Evolutionary conservation across 2,797 vertebrate species (phyloP), one percentile per base, ranked within the genome.

Genomic region (Florisuga fusca): DNA sequence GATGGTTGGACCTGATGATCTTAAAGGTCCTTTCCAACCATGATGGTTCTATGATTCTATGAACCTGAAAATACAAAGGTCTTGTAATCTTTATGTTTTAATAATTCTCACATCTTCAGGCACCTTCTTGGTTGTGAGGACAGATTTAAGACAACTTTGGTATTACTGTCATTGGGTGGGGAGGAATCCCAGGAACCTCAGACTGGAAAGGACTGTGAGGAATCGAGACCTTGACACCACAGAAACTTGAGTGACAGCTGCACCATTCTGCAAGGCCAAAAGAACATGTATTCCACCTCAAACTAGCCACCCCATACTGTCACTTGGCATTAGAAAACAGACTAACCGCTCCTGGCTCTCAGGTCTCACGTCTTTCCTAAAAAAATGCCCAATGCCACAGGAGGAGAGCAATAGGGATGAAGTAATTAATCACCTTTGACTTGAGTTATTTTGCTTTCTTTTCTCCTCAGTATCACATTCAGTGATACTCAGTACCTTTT

Each of bases 51-150:
- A 36, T 36, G 36, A 36, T 36, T 36, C 36, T 36, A 36, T 36
- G 36, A 87, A 51, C 61, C 14, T 64, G 54, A 54, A 92, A 87
- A 87, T 53, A 87, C 9, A 83, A 83, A 71, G 34, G 41, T 29
- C 57, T 76, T 15, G n/a, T 63, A 74, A 73, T 82, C 33, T 67
- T 85, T 55, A 36, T 6, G 36, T 94, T 64, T 50, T 84, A 58
- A 6, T 61, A 78, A 75, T 31, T 61, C 54, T 27, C 34, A 25
- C 13, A 58, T 58, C 62, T 84, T 84, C 87, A 77, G 15, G 22
- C 11, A 74, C 71, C 61, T 74, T 71, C 55, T 57, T 27, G 26
- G 7, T 21, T 72, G n/a, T 36, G 26, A 64, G 25, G 27, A 73
- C 6, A 69, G 38, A 68, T 51, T 85, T 45, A 74, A 61, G 33